Conservation (phyloP, 2,113 vertebrate genomes). For the Eulemur macaco region DNA sequence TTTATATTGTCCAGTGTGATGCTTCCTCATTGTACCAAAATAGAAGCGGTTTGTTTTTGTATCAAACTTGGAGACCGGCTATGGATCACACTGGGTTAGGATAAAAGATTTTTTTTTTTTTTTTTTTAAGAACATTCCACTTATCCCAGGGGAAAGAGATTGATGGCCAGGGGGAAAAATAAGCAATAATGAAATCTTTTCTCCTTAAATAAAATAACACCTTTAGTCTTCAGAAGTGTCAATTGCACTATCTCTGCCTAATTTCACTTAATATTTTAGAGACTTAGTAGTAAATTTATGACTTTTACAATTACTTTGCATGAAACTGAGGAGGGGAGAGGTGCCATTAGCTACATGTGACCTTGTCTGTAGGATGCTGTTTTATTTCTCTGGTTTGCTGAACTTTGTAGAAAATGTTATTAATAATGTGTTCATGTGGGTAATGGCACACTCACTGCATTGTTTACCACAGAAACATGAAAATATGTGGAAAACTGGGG, state of each 20-base stretch:
- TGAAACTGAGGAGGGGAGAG: conserved; percentile 15
- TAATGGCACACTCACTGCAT: neutral
- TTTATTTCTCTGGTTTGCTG: neutral
- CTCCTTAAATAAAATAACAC: neutral
- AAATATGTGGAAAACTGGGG: neutral
- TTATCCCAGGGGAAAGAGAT: conserved; percentile 27
- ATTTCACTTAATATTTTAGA: conserved; percentile 42
- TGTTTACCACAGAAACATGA: conserved; percentile 2
- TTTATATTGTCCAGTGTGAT: conserved; percentile 17
- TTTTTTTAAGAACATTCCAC: neutral
- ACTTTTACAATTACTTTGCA: neutral
- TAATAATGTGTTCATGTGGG: neutral
- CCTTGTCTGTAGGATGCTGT: neutral
- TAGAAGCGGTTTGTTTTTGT: conserved; percentile 73
- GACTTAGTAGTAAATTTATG: neutral
- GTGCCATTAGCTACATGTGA: neutral
- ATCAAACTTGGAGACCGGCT: conserved; percentile 56
- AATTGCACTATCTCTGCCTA: neutral
- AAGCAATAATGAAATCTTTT: neutral
- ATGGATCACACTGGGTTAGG: neutral
- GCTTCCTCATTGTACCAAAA: conserved; percentile 70
- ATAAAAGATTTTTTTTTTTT: conserved; percentile 4
- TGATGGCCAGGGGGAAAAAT: neutral
- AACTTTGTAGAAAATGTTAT: neutral
- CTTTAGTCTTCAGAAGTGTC: neutral